These are phyloP conservation scores for Vicugna pacos DNA, from an alignment of 2,113 vertebrate species.

Conservation along the genomic window DNA sequence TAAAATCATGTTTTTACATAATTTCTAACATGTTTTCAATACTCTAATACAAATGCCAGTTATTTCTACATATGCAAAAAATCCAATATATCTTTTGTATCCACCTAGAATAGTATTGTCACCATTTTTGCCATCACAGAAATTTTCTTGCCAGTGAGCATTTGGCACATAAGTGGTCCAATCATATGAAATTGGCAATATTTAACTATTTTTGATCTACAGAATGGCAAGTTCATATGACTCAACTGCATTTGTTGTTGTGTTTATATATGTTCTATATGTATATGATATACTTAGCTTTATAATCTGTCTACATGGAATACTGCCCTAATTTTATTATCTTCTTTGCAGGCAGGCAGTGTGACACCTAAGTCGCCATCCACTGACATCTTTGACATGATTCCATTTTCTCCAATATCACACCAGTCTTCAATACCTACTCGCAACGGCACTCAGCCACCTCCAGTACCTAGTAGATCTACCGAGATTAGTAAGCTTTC, in stretches of 20 bases:
- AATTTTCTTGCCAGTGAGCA: neutral
- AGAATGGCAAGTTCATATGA: neutral
- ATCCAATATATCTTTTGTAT: neutral
- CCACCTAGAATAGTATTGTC: neutral
- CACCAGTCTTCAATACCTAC: conserved; percentile 91
- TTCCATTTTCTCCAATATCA: conserved; percentile 96
- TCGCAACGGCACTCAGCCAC: conserved; percentile 94
- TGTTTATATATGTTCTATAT: conserved; percentile 53
- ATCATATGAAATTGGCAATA: neutral
- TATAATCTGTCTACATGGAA: conserved; percentile 71
- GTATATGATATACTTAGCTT: conserved; percentile 74
- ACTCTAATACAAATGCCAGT: neutral
- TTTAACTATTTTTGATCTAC: neutral
- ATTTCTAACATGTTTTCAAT: neutral
- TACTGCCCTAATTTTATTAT: conserved; percentile 80
- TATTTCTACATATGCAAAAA: neutral
- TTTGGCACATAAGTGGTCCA: neutral
- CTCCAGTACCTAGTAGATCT: conserved; percentile 92
- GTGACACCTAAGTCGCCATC: conserved; percentile 90
- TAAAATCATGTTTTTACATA: neutral
- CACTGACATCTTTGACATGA: conserved; percentile 98
- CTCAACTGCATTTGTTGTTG: neutral
- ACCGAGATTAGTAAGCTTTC: conserved; percentile 93
- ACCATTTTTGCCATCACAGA: neutral
- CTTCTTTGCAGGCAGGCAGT: conserved; percentile 91